These are phyloP conservation scores for Sclerodermus sp. DNA, from an alignment of 2,888 invertebrate species.

Conservation along the genomic window DNA sequence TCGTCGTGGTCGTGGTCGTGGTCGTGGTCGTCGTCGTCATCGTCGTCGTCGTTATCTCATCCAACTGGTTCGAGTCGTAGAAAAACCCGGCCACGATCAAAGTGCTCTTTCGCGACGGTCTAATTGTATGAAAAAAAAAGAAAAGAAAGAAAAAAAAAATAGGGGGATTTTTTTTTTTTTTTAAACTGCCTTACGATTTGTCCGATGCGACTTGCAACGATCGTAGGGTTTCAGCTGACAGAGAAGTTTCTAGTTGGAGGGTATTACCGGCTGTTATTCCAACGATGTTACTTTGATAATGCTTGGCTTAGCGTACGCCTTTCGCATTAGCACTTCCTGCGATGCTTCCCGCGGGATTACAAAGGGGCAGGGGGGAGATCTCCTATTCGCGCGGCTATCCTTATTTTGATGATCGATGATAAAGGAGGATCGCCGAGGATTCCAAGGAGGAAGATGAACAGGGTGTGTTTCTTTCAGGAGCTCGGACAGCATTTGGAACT, in stretches of 20 bases:
- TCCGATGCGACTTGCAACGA: constrained; percentile 18
- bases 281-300: not conserved
- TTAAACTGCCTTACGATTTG: constrained; percentile 19
- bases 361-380: too few relatives aligned
- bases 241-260: not conserved
- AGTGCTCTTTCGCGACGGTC: not conserved
- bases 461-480: constrained; percentile 36
- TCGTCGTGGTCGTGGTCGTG: too few relatives aligned
- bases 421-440: too few relatives aligned
- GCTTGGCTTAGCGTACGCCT: too few relatives aligned
- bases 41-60: too few relatives aligned
- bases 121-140: too few relatives aligned
- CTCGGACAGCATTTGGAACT: constrained; percentile 51
- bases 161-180: constrained; percentile 2
- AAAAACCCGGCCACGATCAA: not conserved
- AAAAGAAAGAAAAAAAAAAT: too few relatives aligned
- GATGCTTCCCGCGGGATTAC: not conserved
- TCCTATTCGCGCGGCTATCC: too few relatives aligned
- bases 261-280: not conserved
- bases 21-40: too few relatives aligned
- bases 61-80: too few relatives aligned
- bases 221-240: constrained; percentile 23
- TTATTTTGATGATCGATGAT: too few relatives aligned
- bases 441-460: too few relatives aligned
- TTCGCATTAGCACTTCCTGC: not conserved